These are phyloP conservation scores for Odontesthes bonariensis DNA, from an alignment of 2,113 vertebrate genomes.

Conservation along the genomic window DNA sequence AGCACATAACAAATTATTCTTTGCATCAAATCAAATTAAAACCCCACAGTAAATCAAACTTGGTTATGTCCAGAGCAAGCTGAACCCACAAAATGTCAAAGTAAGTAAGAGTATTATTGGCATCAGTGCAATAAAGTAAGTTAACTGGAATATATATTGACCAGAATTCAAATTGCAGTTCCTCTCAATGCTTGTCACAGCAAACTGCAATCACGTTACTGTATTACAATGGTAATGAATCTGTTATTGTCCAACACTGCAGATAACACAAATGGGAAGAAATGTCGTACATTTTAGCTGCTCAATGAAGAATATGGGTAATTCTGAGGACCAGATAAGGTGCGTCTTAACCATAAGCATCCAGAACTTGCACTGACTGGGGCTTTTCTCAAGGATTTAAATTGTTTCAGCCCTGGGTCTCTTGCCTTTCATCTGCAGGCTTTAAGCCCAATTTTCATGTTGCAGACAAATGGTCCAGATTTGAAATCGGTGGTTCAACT, in stretches of 20 bases:
- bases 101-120: not conserved
- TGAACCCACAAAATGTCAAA: not conserved
- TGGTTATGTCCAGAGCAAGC: not conserved
- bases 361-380: too few relatives aligned
- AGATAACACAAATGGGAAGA: not conserved
- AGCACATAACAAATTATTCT: not conserved
- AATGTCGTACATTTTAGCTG: not conserved
- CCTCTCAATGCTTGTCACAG: too few relatives aligned
- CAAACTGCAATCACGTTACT: not conserved
- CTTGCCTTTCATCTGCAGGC: too few relatives aligned
- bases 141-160: not conserved
- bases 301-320: not conserved
- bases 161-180: not conserved
- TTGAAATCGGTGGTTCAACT: too few relatives aligned
- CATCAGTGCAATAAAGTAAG: not conserved
- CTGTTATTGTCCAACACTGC: slow-evolving; percentile 6
- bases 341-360: too few relatives aligned
- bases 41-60: too few relatives aligned
- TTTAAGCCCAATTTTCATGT: too few relatives aligned
- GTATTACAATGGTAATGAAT: not conserved
- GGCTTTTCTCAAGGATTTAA: too few relatives aligned
- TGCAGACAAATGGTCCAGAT: too few relatives aligned
- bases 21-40: not conserved
- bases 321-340: too few relatives aligned
- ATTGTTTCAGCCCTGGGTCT: too few relatives aligned